phyloP scores from a whole-genome alignment of 2,888 invertebrate species.

The Dichetophora obliterata region DNA sequence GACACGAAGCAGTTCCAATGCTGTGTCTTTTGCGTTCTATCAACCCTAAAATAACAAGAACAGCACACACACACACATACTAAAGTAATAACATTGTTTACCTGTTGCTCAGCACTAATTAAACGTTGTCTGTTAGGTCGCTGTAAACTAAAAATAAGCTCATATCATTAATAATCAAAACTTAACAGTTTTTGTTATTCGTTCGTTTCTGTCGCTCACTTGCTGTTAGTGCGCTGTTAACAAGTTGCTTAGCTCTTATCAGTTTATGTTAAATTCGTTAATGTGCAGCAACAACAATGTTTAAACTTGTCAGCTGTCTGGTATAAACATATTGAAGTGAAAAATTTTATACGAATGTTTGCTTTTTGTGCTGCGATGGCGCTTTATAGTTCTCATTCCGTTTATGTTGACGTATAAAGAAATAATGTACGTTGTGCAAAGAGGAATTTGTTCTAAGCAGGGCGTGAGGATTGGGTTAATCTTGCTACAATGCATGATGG shows the following conservation, averaged over 20 bases:
- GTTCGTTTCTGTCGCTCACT: no score
- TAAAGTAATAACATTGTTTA: conserved; percentile 8
- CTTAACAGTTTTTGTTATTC: no score
- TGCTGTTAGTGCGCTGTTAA: no score
- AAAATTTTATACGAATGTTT: no score
- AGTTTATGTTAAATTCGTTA: no score
- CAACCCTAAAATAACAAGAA: neutral
- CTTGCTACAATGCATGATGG: conserved; percentile 59
- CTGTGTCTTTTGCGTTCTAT: neutral
- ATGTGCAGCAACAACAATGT: no score
- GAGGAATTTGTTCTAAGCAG: conserved; percentile 46
- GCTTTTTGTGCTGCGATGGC: neutral
- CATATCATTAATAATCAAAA: no score
- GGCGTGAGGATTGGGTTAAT: conserved; percentile 62
- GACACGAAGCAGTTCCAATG: neutral
- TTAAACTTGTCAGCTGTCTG: no score
- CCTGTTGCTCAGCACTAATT: conserved; percentile 10
- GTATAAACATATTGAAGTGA: no score
- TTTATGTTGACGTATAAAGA: neutral
- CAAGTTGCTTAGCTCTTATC: no score
- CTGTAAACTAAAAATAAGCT: neutral
- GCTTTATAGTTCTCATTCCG: conserved; percentile 4
- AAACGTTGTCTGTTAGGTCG: neutral
- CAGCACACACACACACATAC: neutral
- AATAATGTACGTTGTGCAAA: neutral